Percentiles rank a stretch among this genome's conserved stretches.
phyloP scores from a whole-genome alignment of 2,113 vertebrate genomes.

The Callipepla californica region DNA sequence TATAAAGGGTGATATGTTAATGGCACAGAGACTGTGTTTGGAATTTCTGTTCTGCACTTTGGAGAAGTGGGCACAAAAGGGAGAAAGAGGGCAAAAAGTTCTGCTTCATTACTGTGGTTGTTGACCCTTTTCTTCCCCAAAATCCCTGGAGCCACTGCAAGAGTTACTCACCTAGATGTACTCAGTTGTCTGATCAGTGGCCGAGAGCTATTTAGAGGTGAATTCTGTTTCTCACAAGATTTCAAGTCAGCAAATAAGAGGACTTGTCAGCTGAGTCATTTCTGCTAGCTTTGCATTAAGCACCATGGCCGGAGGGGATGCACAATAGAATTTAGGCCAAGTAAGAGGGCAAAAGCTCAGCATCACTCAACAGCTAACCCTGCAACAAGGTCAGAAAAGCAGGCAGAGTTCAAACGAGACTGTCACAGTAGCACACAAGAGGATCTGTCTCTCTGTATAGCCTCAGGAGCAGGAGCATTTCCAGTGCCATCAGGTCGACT shows the following conservation, averaged over 20 bases:
- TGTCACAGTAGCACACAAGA: background rate
- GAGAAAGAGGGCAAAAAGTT: background rate
- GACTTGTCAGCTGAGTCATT: constrained; percentile 32
- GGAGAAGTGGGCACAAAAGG: background rate
- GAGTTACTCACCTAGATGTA: constrained; percentile 3
- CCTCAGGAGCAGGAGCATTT: background rate
- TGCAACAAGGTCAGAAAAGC: background rate
- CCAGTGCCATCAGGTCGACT: background rate
- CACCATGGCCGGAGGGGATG: background rate
- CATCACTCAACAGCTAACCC: background rate
- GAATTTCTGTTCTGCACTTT: background rate
- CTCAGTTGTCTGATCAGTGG: background rate
- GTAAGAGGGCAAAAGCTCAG: background rate
- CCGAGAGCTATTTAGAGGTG: constrained; percentile 31
- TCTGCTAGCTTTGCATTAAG: constrained; percentile 49
- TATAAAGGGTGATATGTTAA: fast-evolving
- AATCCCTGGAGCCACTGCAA: background rate
- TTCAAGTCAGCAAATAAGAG: constrained; percentile 37
- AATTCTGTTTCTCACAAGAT: background rate
- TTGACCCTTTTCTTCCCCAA: background rate
- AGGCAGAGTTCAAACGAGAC: background rate
- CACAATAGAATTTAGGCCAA: background rate
- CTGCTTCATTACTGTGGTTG: background rate
- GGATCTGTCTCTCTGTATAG: background rate
- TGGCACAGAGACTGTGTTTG: fast-evolving